These are phyloP conservation scores for Paragorgia papillata DNA, from an alignment of 92 coral and sea anemone species.

Conservation along the genomic window DNA sequence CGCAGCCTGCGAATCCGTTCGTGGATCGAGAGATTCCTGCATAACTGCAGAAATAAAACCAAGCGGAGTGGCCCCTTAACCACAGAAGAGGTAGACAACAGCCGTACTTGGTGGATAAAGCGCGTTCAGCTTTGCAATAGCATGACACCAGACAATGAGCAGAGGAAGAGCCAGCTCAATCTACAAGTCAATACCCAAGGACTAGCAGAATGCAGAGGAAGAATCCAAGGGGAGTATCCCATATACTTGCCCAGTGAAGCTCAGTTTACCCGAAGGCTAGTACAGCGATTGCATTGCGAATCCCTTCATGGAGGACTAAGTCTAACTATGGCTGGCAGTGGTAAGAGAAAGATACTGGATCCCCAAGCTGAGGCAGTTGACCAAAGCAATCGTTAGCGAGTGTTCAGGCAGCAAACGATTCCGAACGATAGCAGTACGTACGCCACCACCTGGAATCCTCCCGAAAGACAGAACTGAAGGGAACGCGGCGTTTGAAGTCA, in stretches of 20 bases:
- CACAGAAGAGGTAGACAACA: not conserved
- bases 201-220: too few species aligned
- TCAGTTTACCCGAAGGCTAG: too few species aligned
- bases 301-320: too few species aligned
- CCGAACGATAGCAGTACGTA: conserved; percentile 7
- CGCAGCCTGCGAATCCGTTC: conserved; percentile 43
- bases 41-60: not conserved
- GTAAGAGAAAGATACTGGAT: conserved; percentile 24
- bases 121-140: too few species aligned
- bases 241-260: too few species aligned
- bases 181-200: too few species aligned
- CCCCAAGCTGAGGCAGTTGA: conserved; percentile 20
- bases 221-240: too few species aligned
- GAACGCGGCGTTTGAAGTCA: conserved; percentile 40
- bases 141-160: too few species aligned
- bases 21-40: conserved; percentile 23
- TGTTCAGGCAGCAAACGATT: conserved; percentile 36
- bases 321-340: too few species aligned
- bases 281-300: too few species aligned
- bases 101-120: not conserved
- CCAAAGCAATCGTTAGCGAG: not conserved
- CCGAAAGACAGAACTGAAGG: conserved; percentile 21
- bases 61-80: conserved; percentile 14
- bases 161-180: too few species aligned
- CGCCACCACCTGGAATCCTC: conserved; percentile 24